phyloP scores from a whole-genome alignment of 2,797 vertebrate species.

The Yasuhikotakia modesta region DNA sequence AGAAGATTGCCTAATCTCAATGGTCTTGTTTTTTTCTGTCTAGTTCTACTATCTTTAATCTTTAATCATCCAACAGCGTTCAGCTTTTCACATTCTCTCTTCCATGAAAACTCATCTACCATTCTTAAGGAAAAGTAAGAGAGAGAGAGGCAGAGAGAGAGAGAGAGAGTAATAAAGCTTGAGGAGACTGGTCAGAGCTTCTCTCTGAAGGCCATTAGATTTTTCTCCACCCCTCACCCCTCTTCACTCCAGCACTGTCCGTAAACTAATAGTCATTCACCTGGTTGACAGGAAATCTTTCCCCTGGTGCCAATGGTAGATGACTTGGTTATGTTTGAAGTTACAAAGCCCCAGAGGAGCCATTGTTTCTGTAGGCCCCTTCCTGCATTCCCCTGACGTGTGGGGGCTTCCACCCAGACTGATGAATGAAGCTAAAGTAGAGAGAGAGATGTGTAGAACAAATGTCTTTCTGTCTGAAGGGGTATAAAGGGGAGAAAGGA shows the following conservation, averaged over 20 bases:
- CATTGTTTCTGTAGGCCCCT: conserved; percentile 48
- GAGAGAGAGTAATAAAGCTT: conserved; percentile 18
- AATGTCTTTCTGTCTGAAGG: conserved; percentile 44
- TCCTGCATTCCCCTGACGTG: conserved; percentile 48
- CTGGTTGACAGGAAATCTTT: conserved; percentile 82
- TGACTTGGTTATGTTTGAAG: conserved; percentile 72
- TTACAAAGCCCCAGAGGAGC: conserved; percentile 67
- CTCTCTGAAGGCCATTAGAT: conserved; percentile 42
- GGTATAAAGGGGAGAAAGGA: conserved; percentile 28
- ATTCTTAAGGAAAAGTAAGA: conserved; percentile 2
- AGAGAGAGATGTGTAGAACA: conserved; percentile 51
- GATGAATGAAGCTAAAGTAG: conserved; percentile 43
- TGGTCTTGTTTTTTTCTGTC: not conserved
- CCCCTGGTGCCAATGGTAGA: conserved; percentile 67
- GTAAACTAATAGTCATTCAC: conserved; percentile 81
- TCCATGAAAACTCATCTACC: not conserved
- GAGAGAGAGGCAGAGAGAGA: not conserved
- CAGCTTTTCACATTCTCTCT: not conserved
- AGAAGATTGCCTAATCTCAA: no score
- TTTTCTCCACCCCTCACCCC: conserved; percentile 10
- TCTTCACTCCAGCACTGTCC: conserved; percentile 63
- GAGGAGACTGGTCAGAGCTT: conserved; percentile 37
- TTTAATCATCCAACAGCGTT: conserved; percentile 16
- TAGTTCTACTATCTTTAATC: not conserved
- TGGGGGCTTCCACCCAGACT: conserved; percentile 29